These are phyloP conservation scores for Spizaetus ornatus DNA, from an alignment of 2,113 vertebrate species.

Conservation along the genomic window DNA sequence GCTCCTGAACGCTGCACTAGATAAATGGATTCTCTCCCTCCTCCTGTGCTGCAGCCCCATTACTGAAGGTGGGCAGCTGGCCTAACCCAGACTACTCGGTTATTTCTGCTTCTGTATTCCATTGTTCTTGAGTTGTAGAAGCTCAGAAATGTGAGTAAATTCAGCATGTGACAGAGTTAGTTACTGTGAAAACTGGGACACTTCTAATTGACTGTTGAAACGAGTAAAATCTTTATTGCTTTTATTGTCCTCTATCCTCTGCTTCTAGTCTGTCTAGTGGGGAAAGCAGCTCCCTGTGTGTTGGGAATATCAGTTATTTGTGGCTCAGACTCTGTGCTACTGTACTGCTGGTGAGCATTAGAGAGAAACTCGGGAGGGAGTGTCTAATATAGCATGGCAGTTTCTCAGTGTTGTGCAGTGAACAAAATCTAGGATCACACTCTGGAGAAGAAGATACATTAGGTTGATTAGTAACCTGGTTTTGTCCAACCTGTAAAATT, in stretches of 20 bases:
- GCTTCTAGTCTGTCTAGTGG: not conserved
- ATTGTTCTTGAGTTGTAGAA: not conserved
- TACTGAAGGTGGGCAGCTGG: not conserved
- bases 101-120: not conserved
- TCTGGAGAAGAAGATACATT: not conserved
- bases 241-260: not conserved
- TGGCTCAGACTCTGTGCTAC: not conserved
- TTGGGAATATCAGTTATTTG: not conserved
- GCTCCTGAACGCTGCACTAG: not conserved
- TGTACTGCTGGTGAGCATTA: not conserved
- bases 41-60: not conserved
- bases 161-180: not conserved
- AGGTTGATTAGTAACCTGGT: not conserved
- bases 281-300: not conserved
- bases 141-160: not conserved
- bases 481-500: not conserved
- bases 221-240: not conserved
- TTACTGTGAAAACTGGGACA: not conserved
- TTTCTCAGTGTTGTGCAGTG: not conserved
- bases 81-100: fast-evolving
- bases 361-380: not conserved
- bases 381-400: not conserved
- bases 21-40: not conserved
- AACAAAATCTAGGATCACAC: not conserved
- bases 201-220: not conserved